These are phyloP conservation scores for Zoanthus solanderi DNA, from an alignment of 92 coral and sea anemone genomes.

Conservation along the genomic window DNA sequence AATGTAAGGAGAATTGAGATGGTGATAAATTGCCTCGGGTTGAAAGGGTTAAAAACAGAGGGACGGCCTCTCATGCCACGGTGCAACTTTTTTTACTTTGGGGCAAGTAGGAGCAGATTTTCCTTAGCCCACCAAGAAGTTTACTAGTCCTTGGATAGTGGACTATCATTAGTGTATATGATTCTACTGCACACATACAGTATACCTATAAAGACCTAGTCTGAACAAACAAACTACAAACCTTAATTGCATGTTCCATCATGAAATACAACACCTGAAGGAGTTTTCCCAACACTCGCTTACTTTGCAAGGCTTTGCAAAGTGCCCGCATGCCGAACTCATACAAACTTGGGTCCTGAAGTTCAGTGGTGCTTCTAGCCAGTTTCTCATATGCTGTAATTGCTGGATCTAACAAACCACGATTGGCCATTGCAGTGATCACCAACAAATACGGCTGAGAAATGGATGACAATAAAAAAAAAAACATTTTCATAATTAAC, in stretches of 20 bases:
- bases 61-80: no score
- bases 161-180: no score
- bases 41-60: no score
- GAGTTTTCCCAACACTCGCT: conserved; percentile 45
- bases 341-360: conserved; percentile 40
- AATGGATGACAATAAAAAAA: not conserved
- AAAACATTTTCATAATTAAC: not conserved
- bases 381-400: conserved; percentile 60
- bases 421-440: conserved; percentile 48
- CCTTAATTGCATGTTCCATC: conserved; percentile 66
- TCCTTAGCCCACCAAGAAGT: no score
- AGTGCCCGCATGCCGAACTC: conserved; percentile 57
- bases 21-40: no score
- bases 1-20: no score
- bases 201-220: not conserved
- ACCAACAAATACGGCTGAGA: conserved; percentile 2
- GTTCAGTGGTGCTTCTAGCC: conserved; percentile 34
- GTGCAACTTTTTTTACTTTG: no score
- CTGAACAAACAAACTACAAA: conserved; percentile 7
- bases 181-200: not conserved
- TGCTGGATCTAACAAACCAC: conserved; percentile 47
- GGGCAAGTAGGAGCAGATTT: no score
- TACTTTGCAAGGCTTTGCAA: conserved; percentile 52
- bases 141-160: no score
- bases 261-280: conserved; percentile 59